Evolutionary conservation across 2,888 invertebrate species (phyloP), one percentile per base, ranked within the genome.

Genomic region (Chymomyza fuscimana): DNA sequence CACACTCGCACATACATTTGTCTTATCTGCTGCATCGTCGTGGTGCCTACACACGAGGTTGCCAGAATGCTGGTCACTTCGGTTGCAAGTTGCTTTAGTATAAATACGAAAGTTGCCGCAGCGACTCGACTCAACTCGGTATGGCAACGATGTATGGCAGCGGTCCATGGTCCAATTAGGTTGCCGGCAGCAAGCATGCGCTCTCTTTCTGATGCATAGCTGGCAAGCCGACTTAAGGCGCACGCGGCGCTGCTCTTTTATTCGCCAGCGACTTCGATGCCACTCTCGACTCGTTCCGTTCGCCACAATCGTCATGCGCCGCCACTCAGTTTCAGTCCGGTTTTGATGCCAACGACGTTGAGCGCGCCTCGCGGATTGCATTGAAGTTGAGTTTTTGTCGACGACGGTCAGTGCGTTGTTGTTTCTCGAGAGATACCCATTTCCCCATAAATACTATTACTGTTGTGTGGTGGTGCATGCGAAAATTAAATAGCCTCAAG

Each of bases 261-360:
- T 69, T 69, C 65, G 76, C 69, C 69, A 69, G 59, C 63, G 62
- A 56, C 70, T 52, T 16, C 71, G 65, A 67, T 65, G 74, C 74
- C 67, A 67, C 32, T 2, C 63, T 29, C 40, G 51, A 64, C 63
- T 63, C 63, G 52, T 63, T 63, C 51, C 40, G 69, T 51, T 60
- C 61, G 67, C 36, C 32, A 59, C 69, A 58, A 54, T 25, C 61
- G 50, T 36, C 22, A 60, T 51, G 50, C 66, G 60, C 81, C 66
- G 60, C 81, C 79, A 81, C 79, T 80, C 80, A 78, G 73, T 77
- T 76, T 82, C 87, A 89, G 90, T 89, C 90, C 90, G 90, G 90
- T 90, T 90, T 89, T 89, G 77, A 84, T 82, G 82, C 85, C 87
- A 84, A 82, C 77, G 85, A 82, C 78, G 86, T 82, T 82, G 79